Base-by-base conservation (phyloP, 2,797 vertebrate species). In the Carapus acus region DNA sequence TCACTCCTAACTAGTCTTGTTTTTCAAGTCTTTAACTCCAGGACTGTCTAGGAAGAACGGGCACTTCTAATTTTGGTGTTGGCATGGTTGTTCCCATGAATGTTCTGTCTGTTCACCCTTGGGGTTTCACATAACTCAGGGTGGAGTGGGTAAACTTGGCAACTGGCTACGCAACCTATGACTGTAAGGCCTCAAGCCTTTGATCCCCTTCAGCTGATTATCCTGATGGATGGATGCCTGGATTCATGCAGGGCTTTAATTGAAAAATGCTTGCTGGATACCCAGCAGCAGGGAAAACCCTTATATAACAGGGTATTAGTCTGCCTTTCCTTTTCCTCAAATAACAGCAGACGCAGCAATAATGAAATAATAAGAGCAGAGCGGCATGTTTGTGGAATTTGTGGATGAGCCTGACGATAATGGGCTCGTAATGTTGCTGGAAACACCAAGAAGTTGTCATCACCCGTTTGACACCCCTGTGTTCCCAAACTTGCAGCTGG, bases 401-500 rank as follows among this genome's bases (percentile, higher is more conserved):
- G 3, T 41, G 6, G 12, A 31, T 29, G 49, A 49, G 4, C 7
- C n/a, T n/a, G n/a, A n/a, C n/a, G n/a, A n/a, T 29, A 6, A 33
- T 33, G 6, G 31, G 31, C 9, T 33, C 9, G 14, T 33, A 33
- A 33, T 7, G 31, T 33, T 13, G 12, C 12, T 33, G 9, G 31
- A 33, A 13, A 17, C 19, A 23, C 19, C 9, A 18, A 22, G 13
- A n/a, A 16, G 20, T 4, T 43, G 1, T n/a, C n/a, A n/a, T n/a
- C n/a, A n/a, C 22, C 12, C 49, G 6, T 13, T 9, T 23, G 6
- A 34, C 29, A 18, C 27, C 6, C 51, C 2, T 46, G 13, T 71
- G 13, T 58, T n/a, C n/a, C n/a, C n/a, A n/a, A n/a, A n/a, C n/a
- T 21, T 58, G 22, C 80, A 98, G 94, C 84, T 98, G 88, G 91